A percentile compares a stretch with the other conserved stretches of the same genome.
These are phyloP conservation scores for Zaprionus vittiger DNA, from an alignment of 1,140 invertebrate species.

Conservation along the genomic window DNA sequence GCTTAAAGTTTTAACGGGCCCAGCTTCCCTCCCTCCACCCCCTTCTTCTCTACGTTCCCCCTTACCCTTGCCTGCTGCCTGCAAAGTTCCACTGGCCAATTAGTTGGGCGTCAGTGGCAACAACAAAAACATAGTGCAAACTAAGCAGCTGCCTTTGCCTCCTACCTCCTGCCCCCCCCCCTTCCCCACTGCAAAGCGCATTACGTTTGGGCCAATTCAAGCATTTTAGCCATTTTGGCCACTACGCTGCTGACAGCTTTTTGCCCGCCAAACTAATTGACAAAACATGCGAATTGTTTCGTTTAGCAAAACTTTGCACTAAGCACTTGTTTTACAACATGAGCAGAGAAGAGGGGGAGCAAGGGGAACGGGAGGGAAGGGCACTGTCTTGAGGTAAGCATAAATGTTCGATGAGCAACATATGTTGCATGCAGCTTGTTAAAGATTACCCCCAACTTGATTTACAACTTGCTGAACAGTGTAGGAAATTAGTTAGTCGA, in stretches of 20 bases:
- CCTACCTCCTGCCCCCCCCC: background rate
- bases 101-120: conserved; percentile 19
- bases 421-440: background rate
- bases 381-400: background rate
- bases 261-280: conserved; percentile 42
- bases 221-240: conserved; percentile 5
- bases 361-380: background rate
- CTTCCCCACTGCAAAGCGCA: conserved; percentile 15
- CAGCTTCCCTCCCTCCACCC: background rate
- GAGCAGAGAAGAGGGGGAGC: background rate
- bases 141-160: conserved; percentile 1
- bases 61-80: background rate
- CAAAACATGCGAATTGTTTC: conserved; percentile 35
- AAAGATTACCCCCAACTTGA: background rate
- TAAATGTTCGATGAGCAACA: conserved; percentile 8
- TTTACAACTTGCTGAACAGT: background rate
- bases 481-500: background rate
- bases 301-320: conserved; percentile 9
- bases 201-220: conserved; percentile 24
- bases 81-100: conserved; percentile 38
- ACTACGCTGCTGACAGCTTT: conserved; percentile 14
- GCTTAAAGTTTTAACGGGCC: conserved; percentile 54
- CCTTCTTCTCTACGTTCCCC: no score
- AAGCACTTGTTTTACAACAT: conserved; percentile 7
- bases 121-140: background rate